Evolutionary conservation across 2,888 invertebrate genomes (phyloP).

Genomic region (Eupithecia exiguata): DNA sequence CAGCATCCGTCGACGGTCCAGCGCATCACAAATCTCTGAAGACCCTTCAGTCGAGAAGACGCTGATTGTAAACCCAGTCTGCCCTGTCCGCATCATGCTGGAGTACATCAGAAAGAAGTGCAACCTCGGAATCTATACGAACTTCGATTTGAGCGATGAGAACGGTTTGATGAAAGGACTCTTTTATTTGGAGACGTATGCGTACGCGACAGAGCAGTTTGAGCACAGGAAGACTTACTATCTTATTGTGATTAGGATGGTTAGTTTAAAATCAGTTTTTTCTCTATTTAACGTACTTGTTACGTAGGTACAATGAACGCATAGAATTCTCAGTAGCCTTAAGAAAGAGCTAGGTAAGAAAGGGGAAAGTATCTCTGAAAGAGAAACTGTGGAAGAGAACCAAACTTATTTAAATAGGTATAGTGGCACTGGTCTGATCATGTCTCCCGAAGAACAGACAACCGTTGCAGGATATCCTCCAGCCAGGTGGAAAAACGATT

Average conservation of each 20-base stretch:
- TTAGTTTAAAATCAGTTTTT: constrained; percentile 36
- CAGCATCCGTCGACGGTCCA: constrained; percentile 16
- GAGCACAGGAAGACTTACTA: constrained; percentile 70
- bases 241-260: constrained; percentile 64
- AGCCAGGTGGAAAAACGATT: too few relatives aligned
- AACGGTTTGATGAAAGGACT: constrained; percentile 59
- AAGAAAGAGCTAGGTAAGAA: too few relatives aligned
- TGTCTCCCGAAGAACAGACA: too few relatives aligned
- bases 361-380: too few relatives aligned
- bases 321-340: too few relatives aligned
- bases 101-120: constrained; percentile 75
- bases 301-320: background rate
- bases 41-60: constrained; percentile 63
- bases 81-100: constrained; percentile 71
- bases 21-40: constrained; percentile 35
- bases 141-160: constrained; percentile 72
- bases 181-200: constrained; percentile 63
- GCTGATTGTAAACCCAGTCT: constrained; percentile 70
- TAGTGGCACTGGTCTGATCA: too few relatives aligned
- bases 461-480: too few relatives aligned
- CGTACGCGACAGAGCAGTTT: constrained; percentile 63
- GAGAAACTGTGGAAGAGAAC: too few relatives aligned
- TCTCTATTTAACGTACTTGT: background rate
- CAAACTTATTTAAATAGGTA: too few relatives aligned
- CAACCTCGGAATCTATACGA: constrained; percentile 61